A percentile compares a stretch with the other conserved stretches of the same genome.
These are phyloP conservation scores for Pararge aegeria DNA, from an alignment of 1,140 invertebrate genomes.

Conservation along the genomic window DNA sequence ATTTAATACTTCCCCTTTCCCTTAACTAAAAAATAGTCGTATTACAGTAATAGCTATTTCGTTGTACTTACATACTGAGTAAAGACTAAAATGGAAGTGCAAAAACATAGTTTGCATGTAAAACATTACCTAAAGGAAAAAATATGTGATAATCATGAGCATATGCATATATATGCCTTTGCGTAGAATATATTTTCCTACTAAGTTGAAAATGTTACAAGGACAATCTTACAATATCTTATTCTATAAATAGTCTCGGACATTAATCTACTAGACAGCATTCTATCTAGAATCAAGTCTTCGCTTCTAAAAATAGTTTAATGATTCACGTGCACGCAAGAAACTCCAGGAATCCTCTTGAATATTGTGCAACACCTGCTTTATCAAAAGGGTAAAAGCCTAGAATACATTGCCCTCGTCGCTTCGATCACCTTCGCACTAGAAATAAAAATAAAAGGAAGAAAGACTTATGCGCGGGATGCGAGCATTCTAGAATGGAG, in stretches of 20 bases:
- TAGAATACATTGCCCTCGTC: constrained; percentile 66
- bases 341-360: constrained; percentile 62
- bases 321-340: constrained; percentile 40
- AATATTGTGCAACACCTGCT: constrained; percentile 75
- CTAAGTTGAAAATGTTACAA: neutral
- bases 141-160: neutral
- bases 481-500: constrained; percentile 60
- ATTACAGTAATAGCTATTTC: too few species aligned
- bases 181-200: neutral
- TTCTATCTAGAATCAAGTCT: constrained; percentile 9
- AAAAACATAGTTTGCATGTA: constrained; percentile 7
- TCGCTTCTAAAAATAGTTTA: constrained; percentile 55
- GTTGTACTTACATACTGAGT: too few species aligned
- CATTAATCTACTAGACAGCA: constrained; percentile 8
- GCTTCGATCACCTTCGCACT: constrained; percentile 60
- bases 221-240: constrained; percentile 5
- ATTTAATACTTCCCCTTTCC: too few species aligned
- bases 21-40: too few species aligned
- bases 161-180: neutral
- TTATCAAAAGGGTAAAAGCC: constrained; percentile 57
- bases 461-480: constrained; percentile 55
- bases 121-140: neutral
- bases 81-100: neutral
- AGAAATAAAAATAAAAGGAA: constrained; percentile 73
- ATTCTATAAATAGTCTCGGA: constrained; percentile 1